A percentile compares a stretch with the other conserved stretches of the same genome.
Evolutionary conservation across 1,140 invertebrate genomes (phyloP).

Genomic region (Aphelenchoides besseyi): DNA sequence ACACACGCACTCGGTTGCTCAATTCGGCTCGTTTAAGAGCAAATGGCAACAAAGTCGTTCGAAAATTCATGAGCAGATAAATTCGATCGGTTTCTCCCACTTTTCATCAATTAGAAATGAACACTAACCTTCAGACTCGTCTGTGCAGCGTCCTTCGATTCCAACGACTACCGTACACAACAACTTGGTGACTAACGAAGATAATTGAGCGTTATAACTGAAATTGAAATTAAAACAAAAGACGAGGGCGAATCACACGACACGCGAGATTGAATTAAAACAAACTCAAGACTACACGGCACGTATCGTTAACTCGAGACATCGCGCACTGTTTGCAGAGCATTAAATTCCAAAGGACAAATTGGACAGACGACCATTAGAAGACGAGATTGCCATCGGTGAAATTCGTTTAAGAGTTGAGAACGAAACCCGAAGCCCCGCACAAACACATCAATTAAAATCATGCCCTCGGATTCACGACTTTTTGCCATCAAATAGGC

Average conservation of each 20-base stretch:
- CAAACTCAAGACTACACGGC: too few relatives aligned
- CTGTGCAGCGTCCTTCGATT: slow-evolving; percentile 1
- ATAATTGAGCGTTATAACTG: too few relatives aligned
- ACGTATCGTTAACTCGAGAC: too few relatives aligned
- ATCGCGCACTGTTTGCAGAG: slow-evolving; percentile 5
- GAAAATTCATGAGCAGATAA: background rate
- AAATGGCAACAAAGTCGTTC: background rate
- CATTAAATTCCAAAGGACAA: background rate
- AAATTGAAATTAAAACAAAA: too few relatives aligned
- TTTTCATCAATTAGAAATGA: slow-evolving; percentile 4
- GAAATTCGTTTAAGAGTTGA: background rate
- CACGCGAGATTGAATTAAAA: too few relatives aligned
- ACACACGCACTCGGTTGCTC: too few relatives aligned
- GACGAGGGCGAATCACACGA: too few relatives aligned
- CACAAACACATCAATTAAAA: background rate
- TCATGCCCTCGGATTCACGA: background rate
- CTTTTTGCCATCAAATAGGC: background rate
- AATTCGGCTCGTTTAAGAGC: background rate
- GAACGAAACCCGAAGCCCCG: background rate
- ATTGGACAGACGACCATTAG: background rate
- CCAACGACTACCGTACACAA: slow-evolving; percentile 1
- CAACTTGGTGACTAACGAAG: too few relatives aligned
- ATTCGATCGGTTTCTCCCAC: background rate
- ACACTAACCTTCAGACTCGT: background rate
- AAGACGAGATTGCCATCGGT: too few relatives aligned